Percentiles rank a stretch among this genome's conserved stretches.
phyloP scores from a whole-genome alignment of 2,113 vertebrate genomes.

The Circaetus cinerascens region DNA sequence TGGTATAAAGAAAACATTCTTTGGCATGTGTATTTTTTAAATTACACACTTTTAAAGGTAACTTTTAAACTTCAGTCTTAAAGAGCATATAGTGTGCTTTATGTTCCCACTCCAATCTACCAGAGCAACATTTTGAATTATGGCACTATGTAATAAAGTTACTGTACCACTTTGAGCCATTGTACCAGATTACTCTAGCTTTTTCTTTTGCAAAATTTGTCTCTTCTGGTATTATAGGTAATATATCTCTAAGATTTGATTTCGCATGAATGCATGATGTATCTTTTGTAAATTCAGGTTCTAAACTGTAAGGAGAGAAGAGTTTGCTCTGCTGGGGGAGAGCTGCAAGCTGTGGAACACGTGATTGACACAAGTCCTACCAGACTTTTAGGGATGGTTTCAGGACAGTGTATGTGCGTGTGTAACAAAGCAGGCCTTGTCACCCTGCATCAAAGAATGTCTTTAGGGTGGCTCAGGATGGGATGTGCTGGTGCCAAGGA shows the following conservation, averaged over 20 bases:
- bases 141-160: neutral
- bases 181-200: neutral
- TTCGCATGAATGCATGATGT: rapidly evolving
- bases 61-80: neutral
- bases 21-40: neutral
- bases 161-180: neutral
- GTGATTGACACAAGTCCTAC: neutral
- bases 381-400: neutral
- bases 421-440: neutral
- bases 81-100: neutral
- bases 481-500: neutral
- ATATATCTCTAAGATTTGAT: neutral
- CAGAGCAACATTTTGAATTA: neutral
- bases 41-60: neutral
- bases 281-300: neutral
- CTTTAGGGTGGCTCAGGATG: neutral
- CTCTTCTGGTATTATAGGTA: neutral
- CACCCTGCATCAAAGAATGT: neutral
- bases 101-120: neutral
- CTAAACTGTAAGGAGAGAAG: neutral
- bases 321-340: neutral
- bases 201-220: neutral
- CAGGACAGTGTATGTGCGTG: neutral
- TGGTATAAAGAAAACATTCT: neutral
- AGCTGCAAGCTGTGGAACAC: neutral